Evolutionary conservation across 2,888 invertebrate genomes (phyloP), one percentile per base, ranked within the genome.

Genomic region (Myathropa florea): DNA sequence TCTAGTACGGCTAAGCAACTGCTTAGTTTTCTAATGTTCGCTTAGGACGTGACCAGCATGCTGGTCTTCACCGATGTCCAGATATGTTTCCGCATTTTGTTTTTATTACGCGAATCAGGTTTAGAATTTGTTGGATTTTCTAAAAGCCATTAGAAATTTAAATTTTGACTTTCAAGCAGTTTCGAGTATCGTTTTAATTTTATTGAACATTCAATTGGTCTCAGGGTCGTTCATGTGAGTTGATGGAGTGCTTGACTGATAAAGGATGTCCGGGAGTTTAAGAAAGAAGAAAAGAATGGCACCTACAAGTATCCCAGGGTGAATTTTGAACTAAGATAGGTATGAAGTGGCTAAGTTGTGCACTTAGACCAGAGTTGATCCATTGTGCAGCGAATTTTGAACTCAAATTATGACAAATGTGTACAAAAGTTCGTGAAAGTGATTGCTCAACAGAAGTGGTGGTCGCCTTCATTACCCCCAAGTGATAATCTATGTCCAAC

Each of bases 31-130:
- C 60, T 60, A 36, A 65, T 83, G 65, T 21, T 12, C 33, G 18
- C 36, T 10, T 3, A 64, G 59, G 65, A 81, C 84, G 84, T 84
- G 84, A 84, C 72, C 84, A 57, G 81, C 61, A 23, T 84, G 36
- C 70, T 24, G 72, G 24, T 23, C 36, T 39, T 57, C n/a, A 18
- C 59, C 30, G 65, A 55, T 78, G 59, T 28, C 36, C 57, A 36
- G 24, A n/a, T n/a, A 26, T 60, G 28, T 61, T 83, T 83, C 80
- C 83, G 83, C 83, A 75, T 83, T 60, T 83, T 76, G 39, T 46
- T 18, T 46, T 18, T 7, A 46, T 7, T 18, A 23, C 28, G 28
- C 26, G 30, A 28, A 67, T 23, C 65, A 60, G 76, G 76, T 33
- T 60, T 65, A 39, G 75, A 63, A 57, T 63, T 64, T 64, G 23